Percentiles rank a stretch among this genome's conserved stretches.
phyloP scores from a whole-genome alignment of 2,888 invertebrate genomes.

The Lottia gigantea region DNA sequence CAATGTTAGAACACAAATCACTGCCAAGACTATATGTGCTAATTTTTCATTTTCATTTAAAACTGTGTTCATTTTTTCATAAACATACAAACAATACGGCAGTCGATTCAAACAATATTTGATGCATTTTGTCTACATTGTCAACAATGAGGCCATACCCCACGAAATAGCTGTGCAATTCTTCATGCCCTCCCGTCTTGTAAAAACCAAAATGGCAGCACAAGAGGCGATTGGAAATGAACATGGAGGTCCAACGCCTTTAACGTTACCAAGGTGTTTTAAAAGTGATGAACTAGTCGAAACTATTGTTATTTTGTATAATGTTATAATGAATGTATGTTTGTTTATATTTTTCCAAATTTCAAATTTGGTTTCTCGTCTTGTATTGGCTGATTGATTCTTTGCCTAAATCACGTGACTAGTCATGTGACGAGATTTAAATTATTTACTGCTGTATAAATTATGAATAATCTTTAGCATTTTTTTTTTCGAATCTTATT shows the following conservation, averaged over 20 bases:
- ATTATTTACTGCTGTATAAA: slow-evolving; percentile 8
- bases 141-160: neutral
- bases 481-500: neutral
- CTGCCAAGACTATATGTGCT: neutral
- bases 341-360: slow-evolving; percentile 8
- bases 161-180: slow-evolving; percentile 7
- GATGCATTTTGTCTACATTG: slow-evolving; percentile 2
- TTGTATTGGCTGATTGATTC: neutral
- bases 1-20: slow-evolving; percentile 4
- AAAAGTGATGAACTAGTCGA: slow-evolving; percentile 4
- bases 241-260: neutral
- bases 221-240: neutral
- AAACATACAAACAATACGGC: neutral
- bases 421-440: neutral
- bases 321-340: neutral
- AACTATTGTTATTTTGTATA: neutral
- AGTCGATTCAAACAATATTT: neutral
- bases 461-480: neutral
- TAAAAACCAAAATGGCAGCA: slow-evolving; percentile 11
- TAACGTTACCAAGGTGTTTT: neutral
- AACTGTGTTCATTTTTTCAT: neutral
- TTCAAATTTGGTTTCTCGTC: neutral
- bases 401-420: slow-evolving; percentile 3
- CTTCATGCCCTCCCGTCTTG: slow-evolving; percentile 8
- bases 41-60: slow-evolving; percentile 1